Evolutionary conservation across 92 coral and sea anemone genomes (phyloP), one percentile per base, ranked within the genome.

Genomic region (Porites cylindrica): DNA sequence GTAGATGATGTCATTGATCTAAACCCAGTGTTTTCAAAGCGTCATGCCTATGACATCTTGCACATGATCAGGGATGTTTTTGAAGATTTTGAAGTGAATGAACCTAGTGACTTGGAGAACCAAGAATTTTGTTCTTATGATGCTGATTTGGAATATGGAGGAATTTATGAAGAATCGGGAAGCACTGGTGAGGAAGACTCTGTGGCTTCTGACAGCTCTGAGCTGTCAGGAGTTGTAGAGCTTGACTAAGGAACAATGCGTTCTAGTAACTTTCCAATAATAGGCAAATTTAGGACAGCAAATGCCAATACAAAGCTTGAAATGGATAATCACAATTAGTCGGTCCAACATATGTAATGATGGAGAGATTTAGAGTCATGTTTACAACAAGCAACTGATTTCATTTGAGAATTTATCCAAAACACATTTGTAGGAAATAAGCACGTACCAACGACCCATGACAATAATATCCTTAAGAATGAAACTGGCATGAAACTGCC

Each of bases 21-120:
- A 66, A 75, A 80, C 60, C 93, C 93, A 16, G 91, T 91, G 23
- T 86, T 72, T 65, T 66, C 54, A 82, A 75, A 32, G 56, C 52
- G 24, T n/a, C 93, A 91, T 91, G 93, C 93, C 10, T 1, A 70
- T 26, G 94, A 76, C 59, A 87, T 91, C 24, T 21, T 84, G 50
- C 80, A 75, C 51, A 91, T 91, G 91, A 19, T 84, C 70, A 78
- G 82, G 8, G 93, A 91, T 80, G 91, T 82, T 20, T 91, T 82
- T 68, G 85, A 77, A 21, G 91, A 87, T 72, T 71, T 88, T 82
- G 68, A 84, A 20, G 69, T 61, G 51, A 50, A 81, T 51, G 51
- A 79, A 19, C 7, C 66, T 7, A 10, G 19, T 56, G 66, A 11
- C 20, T 17, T 76, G 80, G 10, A 74, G 26, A 52, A 18, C 13